Evolutionary conservation across 2,113 vertebrate species (phyloP), one percentile per base, ranked within the genome.

Genomic region (Lutjanus erythropterus): DNA sequence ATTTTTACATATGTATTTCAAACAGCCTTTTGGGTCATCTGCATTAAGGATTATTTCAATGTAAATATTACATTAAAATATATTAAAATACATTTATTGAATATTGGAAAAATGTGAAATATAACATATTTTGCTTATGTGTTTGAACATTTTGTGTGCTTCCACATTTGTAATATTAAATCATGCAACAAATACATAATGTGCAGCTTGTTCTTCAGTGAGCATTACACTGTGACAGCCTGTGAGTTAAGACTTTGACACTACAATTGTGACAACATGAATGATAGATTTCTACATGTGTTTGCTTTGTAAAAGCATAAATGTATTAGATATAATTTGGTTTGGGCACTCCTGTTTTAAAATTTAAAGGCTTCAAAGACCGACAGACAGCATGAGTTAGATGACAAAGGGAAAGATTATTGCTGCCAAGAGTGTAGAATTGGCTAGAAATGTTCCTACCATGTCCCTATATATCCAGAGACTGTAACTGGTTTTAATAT

Each of bases 111-210:
- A 68, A 80, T 74, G 49, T 73, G 56, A 76, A 53, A 55, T 23
- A 19, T 16, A 59, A 15, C 29, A 55, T 76, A 39, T 29, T 67
- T 47, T 58, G 12, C 44, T 25, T 64, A 29, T 55, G 42, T 67
- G 19, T 53, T 76, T 56, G 27, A n/a, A 67, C 41, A 71, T 75
- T 73, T 35, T 21, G 35, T 82, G 60, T 44, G 9, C 18, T 56
- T 77, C 7, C 16, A 58, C 42, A 31, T 61, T 73, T 75, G 27
- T 10, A 2, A 80, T 75, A 67, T 75, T 73, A 47, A 75, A 75
- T 86, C 31, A 72, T 71, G 19, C 1, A 56, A 44, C 33, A 29
- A 19, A 23, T 12, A 31, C n/a, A 23, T 9, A 23, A 41, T 66
- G 50, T 78, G 8, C 23, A 27, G 61, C 71, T 74, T 85, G 53